Evolutionary conservation across 2,113 vertebrate genomes (phyloP).

Genomic region (Holacanthus passer): DNA sequence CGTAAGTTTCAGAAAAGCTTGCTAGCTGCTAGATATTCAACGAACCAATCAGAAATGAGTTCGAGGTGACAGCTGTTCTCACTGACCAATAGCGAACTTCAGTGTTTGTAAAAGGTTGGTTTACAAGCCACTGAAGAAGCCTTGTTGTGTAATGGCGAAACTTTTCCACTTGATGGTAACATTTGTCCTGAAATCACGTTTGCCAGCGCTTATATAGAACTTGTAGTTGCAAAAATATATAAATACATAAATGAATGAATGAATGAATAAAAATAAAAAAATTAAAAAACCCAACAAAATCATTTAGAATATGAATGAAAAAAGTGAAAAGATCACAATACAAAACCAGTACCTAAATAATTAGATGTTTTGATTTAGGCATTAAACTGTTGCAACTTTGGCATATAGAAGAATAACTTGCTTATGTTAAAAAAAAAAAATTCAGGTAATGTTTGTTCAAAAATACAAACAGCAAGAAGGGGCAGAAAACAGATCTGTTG

Average conservation of each 20-base stretch:
- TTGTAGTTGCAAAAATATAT: not conserved
- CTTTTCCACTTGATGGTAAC: constrained; percentile 46
- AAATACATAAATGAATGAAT: not conserved
- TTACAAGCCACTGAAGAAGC: constrained; percentile 17
- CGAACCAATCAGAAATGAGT: constrained; percentile 50
- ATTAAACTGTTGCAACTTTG: not conserved
- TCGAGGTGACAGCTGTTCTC: not conserved
- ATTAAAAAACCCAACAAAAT: no score
- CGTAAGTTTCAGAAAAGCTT: rapidly evolving
- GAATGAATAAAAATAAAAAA: no score
- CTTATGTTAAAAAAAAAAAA: not conserved
- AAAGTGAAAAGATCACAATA: not conserved
- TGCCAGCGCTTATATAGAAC: not conserved
- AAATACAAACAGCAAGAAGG: no score
- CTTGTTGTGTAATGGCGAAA: not conserved
- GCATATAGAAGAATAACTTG: not conserved
- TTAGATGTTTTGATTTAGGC: not conserved
- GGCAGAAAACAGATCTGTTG: no score
- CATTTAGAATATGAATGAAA: not conserved
- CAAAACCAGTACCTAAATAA: not conserved
- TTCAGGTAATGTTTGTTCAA: no score
- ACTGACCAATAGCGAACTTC: constrained; percentile 57
- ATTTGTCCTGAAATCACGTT: constrained; percentile 31
- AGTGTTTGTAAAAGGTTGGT: constrained; percentile 44
- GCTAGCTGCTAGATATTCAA: constrained; percentile 20